Conservation (phyloP, 2,797 vertebrate species). For the Eupleurogrammus muticus region DNA sequence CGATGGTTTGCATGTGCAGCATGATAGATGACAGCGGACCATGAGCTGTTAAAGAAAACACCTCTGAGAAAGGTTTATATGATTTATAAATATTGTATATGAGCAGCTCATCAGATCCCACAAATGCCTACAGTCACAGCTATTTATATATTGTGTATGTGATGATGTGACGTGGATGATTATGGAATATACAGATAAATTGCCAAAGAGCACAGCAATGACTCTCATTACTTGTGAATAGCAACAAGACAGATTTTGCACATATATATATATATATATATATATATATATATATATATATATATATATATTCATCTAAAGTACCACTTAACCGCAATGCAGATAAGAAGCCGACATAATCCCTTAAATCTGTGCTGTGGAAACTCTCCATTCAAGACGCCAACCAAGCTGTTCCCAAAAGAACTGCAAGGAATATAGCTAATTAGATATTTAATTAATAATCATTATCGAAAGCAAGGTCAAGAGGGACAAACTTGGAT, state of each 20-base stretch:
- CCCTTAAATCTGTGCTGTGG: not conserved
- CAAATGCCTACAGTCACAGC: too few relatives aligned
- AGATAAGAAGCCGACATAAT: not conserved
- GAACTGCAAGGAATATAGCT: not conserved
- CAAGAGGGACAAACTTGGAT: too few relatives aligned
- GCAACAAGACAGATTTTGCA: not conserved
- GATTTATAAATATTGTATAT: too few relatives aligned
- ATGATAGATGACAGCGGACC: slow-evolving; percentile 20
- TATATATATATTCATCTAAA: too few relatives aligned
- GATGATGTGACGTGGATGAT: not conserved
- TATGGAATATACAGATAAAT: not conserved
- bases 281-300: too few relatives aligned
- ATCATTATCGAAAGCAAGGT: not conserved
- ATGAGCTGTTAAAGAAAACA: slow-evolving; percentile 16
- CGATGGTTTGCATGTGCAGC: not conserved
- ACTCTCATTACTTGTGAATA: not conserved
- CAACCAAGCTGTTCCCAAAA: not conserved
- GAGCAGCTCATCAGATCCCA: too few relatives aligned
- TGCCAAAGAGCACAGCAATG: not conserved
- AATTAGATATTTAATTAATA: not conserved
- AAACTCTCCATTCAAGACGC: slow-evolving; percentile 1
- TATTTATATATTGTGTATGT: too few relatives aligned
- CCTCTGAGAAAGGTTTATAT: not conserved
- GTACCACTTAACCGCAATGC: slow-evolving; percentile 2
- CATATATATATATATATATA: too few relatives aligned